These are phyloP conservation scores for Balearica regulorum DNA, from an alignment of 2,797 vertebrate genomes.

Conservation along the genomic window DNA sequence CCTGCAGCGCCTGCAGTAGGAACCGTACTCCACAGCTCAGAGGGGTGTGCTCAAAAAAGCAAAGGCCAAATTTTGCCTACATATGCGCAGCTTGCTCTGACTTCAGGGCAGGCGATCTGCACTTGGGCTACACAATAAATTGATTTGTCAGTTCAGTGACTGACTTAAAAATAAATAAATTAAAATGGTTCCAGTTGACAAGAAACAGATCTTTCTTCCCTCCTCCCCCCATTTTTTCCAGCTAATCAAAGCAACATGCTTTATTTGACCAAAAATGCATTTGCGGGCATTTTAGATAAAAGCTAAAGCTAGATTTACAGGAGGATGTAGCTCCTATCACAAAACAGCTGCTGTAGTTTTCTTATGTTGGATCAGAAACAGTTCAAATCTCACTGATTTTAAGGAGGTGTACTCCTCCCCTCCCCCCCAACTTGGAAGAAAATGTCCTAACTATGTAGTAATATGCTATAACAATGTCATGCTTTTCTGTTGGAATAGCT, in stretches of 20 bases:
- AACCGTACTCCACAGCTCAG: neutral
- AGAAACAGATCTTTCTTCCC: neutral
- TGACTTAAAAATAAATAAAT: neutral
- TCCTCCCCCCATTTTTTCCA: accelerated
- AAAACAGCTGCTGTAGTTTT: neutral
- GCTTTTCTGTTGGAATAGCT: neutral
- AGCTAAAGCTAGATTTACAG: neutral
- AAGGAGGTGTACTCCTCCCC: accelerated
- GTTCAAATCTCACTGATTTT: neutral
- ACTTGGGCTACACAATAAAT: neutral
- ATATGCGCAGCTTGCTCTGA: neutral
- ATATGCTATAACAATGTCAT: neutral
- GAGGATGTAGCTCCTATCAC: accelerated
- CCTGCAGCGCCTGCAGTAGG: slow-evolving; percentile 36
- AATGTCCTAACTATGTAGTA: neutral
- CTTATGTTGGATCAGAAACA: neutral
- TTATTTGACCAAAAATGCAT: neutral
- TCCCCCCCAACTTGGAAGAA: neutral
- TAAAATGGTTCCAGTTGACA: neutral
- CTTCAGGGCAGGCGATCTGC: neutral
- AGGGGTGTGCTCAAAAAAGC: slow-evolving; percentile 21
- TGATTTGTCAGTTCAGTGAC: slow-evolving; percentile 33
- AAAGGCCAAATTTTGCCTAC: slow-evolving; percentile 16
- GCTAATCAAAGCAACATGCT: neutral
- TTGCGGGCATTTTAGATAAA: neutral